Base-by-base conservation (phyloP, 2,888 invertebrate genomes). In the Oxycera nigricornis region DNA sequence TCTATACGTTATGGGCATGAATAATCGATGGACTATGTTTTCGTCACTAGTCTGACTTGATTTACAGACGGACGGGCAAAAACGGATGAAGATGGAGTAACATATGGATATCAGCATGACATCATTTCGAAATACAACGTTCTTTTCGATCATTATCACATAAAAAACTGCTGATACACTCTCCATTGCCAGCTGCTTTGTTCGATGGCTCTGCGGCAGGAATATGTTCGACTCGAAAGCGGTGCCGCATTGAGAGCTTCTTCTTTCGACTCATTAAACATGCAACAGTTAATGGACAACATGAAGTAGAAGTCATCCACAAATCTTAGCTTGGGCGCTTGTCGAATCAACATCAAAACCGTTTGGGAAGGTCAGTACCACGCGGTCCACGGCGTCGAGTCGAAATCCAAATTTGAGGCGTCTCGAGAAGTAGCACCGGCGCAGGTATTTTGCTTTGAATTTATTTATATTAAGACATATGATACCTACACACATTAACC, bases 311-410 rank as follows among this genome's bases (percentile, higher is more conserved):
- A 70, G 68, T 30, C 68, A 70, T 52, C 70, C 41, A 39, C 24
- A 65, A 70, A 14, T 52, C 30, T 62, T 55, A 65, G 55, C 31
- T 52, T 31, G 70, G 52, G 70, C 55, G 31, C 70, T 70, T 70
- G 52, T 70, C 70, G 30, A 70, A 70, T 14, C 35, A 70, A 70
- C 70, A 52, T 55, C 70, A 55, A 70, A 70, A 28, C 14, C 20
- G 55, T 70, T 70, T 55, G 55, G 70, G 20, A 70, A 70, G 70
- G 70, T 70, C 70, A 70, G 70, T 70, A 55, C 70, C 70, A 52
- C 17, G 68, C 31, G 52, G 55, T 55, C 70, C 70, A 70, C 52
- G 70, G 31, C 20, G 22, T 70, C 30, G 31, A 52, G 52, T 26
- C 55, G 20, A 46, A 46, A 46, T 46, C 17, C 46, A 17, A 46